Percentiles rank a stretch among this genome's conserved stretches.
These are phyloP conservation scores for Pygocentrus nattereri DNA, from an alignment of 2,797 vertebrate genomes.

Conservation along the genomic window DNA sequence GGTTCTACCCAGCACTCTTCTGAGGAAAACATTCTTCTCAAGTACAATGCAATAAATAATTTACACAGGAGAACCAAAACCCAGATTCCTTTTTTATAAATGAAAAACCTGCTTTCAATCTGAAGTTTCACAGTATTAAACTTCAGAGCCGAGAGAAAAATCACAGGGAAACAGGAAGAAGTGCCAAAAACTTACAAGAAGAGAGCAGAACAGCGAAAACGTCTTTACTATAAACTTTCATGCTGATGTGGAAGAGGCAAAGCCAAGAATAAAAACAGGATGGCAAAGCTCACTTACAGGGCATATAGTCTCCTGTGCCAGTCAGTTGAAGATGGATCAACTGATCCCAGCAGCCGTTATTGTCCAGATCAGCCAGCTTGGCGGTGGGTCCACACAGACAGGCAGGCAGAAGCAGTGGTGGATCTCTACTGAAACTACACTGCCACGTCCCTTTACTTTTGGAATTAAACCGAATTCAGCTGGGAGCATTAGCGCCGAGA, in stretches of 20 bases:
- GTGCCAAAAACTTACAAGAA: not conserved
- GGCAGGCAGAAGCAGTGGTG: not conserved
- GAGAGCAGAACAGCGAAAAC: not conserved
- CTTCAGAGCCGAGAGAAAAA: not conserved
- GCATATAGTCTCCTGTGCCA: constrained; percentile 75
- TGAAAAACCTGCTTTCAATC: not conserved
- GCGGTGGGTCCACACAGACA: constrained; percentile 39
- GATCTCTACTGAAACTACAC: constrained; percentile 36
- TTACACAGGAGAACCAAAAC: not conserved
- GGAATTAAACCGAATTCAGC: constrained; percentile 51
- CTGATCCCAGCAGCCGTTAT: constrained; percentile 77
- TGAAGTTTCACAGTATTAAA: not conserved
- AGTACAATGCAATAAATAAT: constrained; percentile 1
- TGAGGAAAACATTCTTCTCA: not conserved
- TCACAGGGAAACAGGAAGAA: not conserved
- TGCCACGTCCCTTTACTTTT: constrained; percentile 29
- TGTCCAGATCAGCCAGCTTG: constrained; percentile 76
- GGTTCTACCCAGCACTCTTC: not conserved
- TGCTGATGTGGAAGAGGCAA: not conserved
- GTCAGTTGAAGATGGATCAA: constrained; percentile 80
- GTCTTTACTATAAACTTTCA: not conserved
- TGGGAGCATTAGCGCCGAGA: constrained; percentile 21
- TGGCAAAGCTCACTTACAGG: constrained; percentile 75
- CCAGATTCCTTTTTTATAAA: not conserved
- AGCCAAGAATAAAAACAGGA: constrained; percentile 1